Evolutionary conservation across 2,113 vertebrate genomes (phyloP), one percentile per base, ranked within the genome.

Genomic region (Microtus montanus): DNA sequence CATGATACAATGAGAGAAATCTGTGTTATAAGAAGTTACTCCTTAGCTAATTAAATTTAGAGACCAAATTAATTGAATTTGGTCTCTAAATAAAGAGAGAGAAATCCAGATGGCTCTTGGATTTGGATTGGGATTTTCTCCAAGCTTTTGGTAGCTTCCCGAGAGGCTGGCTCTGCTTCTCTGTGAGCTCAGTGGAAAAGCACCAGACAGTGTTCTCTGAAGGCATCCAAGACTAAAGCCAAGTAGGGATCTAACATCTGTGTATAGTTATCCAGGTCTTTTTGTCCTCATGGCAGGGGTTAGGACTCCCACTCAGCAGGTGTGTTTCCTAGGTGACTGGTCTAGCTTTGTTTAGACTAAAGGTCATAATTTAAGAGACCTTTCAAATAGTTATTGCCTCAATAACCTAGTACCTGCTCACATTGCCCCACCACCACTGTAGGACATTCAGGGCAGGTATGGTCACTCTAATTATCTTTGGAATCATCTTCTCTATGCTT

Each of bases 241-340:
- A 49, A 33, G 41, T 74, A 24, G 24, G 28, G 35, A 35, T 12
- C 2, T 9, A 64, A 89, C 79, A 79, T 64, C 54, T 83, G 26
- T 44, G 66, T 20, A 22, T 5, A 64, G 47, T 38, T 35, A 8
- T 79, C 35, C 54, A 95, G 26, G 74, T 13, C 22, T 47, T 68
- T 94, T 19, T 95, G 38, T 71, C 30, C n/a, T 7, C n/a, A 58
- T 35, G 44, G 5, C 35, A 54, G 2, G 5, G 13, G 4, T 87
- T 15, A 15, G 13, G 38, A 30, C 54, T 64, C 24, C 15, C 1
- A 22, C 7, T 91, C 17, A 8, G 28, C 4, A 9, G 33, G 13
- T 71, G 19, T 49, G 89, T 97, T 90, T 41, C 80, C 33, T 91
- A 13, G 97, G 35, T 79, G 64, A 93, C 96, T 73, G 38, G 41